Evolutionary conservation across 2,888 invertebrate genomes (phyloP), one percentile per base, ranked within the genome.

Genomic region (Dasysyrphus tricinctus): DNA sequence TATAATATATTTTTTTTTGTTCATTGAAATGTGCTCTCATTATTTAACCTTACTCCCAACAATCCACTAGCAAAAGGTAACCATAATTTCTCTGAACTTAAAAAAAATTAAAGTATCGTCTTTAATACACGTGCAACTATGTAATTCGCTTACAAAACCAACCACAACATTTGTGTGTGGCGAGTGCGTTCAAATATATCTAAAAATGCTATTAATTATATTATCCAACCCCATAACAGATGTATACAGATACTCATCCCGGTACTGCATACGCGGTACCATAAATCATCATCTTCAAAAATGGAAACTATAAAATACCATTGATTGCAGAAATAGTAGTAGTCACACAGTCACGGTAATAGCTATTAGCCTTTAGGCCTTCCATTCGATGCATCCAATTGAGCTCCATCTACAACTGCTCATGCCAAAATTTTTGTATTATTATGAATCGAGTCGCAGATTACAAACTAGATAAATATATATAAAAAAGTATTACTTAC

Each of bases 281-380:
- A 81, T 81, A 81, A 81, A 81, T 81, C 76, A 74, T 69, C 59
- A 63, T 72, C 61, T 57, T 76, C 14, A 4, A 51, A 57, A 65
- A 44, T 29, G 49, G 61, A 67, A 67, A 57, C 24, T 39, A 56
- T 65, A 3, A 49, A 34, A 37, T 32, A 79, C 7, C 16, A 72
- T n/a, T 44, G 54, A 63, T 42, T 24, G 61, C n/a, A 54, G 29
- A 59, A 57, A 56, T 32, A 56, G 3, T 73, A 57, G 14, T 44
- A 44, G 47, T 34, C 11, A 69, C 47, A 34, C 67, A 69, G 61
- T 42, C 39, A 39, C 12, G 0, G 19, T 42, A 61, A 42, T 61
- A 39, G 61, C 24, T 61, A 12, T 61, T 39, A 61, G 61, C 39
- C 61, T 61, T 61, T 12, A 34, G 61, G 61, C 61, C 7, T 61